Base-by-base conservation (phyloP, 1,140 invertebrate species). In the Eriocheir sinensis region DNA sequence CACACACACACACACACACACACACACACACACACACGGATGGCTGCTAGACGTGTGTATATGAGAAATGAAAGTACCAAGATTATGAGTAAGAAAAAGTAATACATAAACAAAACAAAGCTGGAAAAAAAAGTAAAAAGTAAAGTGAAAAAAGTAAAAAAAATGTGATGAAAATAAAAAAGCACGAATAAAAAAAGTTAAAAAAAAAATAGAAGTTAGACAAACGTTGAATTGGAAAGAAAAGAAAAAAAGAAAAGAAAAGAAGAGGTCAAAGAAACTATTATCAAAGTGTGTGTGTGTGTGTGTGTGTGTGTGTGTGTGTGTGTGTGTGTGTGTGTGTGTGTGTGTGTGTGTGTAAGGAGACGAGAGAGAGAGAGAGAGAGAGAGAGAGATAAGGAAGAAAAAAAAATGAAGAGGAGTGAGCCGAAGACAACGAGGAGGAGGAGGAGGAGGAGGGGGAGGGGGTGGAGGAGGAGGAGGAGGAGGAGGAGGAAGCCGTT, bases 11-110 rank as follows among this genome's bases (percentile, higher is more conserved):
- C n/a, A 89, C 48, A 89, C 48, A 41, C 48, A 89, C 48, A 48
- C 48, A 86, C 41, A 86, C 41, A 86, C 41, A 86, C 41, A 86
- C 41, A 86, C 27, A 86, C 40, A 86, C n/a, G n/a, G n/a, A n/a
- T n/a, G n/a, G n/a, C n/a, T n/a, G n/a, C n/a, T n/a, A n/a, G n/a
- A n/a, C n/a, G n/a, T n/a, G n/a, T n/a, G n/a, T n/a, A n/a, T n/a
- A n/a, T n/a, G n/a, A n/a, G n/a, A n/a, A n/a, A n/a, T n/a, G n/a
- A n/a, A n/a, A n/a, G n/a, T n/a, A n/a, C n/a, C n/a, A n/a, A n/a
- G n/a, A n/a, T n/a, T n/a, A n/a, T n/a, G n/a, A n/a, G n/a, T n/a
- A n/a, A n/a, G n/a, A n/a, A n/a, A n/a, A n/a, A n/a, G n/a, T n/a
- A n/a, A n/a, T n/a, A n/a, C n/a, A n/a, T n/a, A n/a, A n/a, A n/a